phyloP scores from a whole-genome alignment of 2,888 invertebrate genomes.

The Cataglyphis cursor region DNA sequence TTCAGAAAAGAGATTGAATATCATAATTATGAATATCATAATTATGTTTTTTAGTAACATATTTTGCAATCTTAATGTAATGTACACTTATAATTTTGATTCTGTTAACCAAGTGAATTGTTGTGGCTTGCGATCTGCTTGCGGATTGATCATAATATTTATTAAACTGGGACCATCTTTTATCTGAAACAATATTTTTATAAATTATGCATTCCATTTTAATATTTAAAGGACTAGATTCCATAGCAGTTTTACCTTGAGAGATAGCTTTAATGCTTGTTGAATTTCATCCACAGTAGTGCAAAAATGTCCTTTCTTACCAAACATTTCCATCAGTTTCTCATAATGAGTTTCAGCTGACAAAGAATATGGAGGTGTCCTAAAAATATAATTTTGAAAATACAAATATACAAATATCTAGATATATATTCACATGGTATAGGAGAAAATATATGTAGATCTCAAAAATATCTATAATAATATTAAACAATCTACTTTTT shows the following conservation, averaged over 20 bases:
- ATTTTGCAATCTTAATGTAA: background rate
- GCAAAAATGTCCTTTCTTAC: constrained; percentile 93
- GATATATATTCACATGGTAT: background rate
- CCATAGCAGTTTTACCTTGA: constrained; percentile 86
- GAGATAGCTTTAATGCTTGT: constrained; percentile 90
- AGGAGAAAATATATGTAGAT: background rate
- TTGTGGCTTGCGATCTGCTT: constrained; percentile 96
- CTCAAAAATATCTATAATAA: constrained; percentile 4
- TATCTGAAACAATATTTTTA: constrained; percentile 83
- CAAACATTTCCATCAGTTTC: constrained; percentile 95
- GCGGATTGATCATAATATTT: constrained; percentile 96
- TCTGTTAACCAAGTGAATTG: constrained; percentile 97
- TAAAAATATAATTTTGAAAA: constrained; percentile 82
- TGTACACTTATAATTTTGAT: constrained; percentile 91
- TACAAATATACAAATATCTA: background rate
- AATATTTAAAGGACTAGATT: background rate
- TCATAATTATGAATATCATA: background rate
- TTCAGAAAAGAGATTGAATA: background rate
- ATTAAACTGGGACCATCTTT: constrained; percentile 94
- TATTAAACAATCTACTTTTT: constrained; percentile 24
- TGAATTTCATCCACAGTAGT: constrained; percentile 93
- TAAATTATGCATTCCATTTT: background rate
- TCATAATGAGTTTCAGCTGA: constrained; percentile 95
- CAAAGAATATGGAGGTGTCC: constrained; percentile 94
- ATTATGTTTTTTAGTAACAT: background rate